These are phyloP conservation scores for Chaenodraco wilsoni DNA, from an alignment of 2,797 vertebrate species.

Conservation along the genomic window DNA sequence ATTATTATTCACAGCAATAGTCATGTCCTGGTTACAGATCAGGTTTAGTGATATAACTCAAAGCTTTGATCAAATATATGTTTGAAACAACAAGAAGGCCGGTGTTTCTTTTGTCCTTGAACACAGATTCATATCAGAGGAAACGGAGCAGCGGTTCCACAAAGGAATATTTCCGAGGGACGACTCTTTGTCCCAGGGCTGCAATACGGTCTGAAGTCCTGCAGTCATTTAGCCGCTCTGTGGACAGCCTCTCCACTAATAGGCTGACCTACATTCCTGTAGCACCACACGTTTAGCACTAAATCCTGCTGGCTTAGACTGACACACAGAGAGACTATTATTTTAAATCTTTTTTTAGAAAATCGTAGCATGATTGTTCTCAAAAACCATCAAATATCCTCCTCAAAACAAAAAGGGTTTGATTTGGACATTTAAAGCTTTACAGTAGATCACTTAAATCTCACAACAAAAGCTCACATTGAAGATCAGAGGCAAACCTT, in stretches of 20 bases:
- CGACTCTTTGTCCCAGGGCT: conserved; percentile 35
- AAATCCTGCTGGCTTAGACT: conserved; percentile 48
- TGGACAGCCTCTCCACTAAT: conserved; percentile 55
- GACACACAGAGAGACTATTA: conserved; percentile 64
- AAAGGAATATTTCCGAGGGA: conserved; percentile 37
- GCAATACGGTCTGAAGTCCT: conserved; percentile 47
- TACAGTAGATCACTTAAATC: conserved; percentile 10
- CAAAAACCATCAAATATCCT: conserved; percentile 25
- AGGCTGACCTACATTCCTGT: conserved; percentile 72
- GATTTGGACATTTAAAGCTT: conserved; percentile 49
- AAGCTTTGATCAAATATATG: conserved; percentile 20
- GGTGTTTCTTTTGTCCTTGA: not conserved
- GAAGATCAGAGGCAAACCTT: conserved; percentile 28
- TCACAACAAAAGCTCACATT: conserved; percentile 22
- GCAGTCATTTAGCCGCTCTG: conserved; percentile 46
- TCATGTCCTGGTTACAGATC: conserved; percentile 6
- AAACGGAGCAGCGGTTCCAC: conserved; percentile 22
- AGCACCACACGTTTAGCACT: conserved; percentile 53
- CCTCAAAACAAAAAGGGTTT: conserved; percentile 10
- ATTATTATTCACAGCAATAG: conserved; percentile 23
- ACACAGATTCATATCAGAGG: conserved; percentile 2
- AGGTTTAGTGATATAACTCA: not conserved
- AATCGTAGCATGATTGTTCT: conserved; percentile 25
- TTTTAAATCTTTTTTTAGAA: conserved; percentile 46
- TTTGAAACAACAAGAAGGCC: not conserved